Evolutionary conservation across 2,888 invertebrate species (phyloP), one percentile per base, ranked within the genome.

Genomic region (Drosophila maculinotata): DNA sequence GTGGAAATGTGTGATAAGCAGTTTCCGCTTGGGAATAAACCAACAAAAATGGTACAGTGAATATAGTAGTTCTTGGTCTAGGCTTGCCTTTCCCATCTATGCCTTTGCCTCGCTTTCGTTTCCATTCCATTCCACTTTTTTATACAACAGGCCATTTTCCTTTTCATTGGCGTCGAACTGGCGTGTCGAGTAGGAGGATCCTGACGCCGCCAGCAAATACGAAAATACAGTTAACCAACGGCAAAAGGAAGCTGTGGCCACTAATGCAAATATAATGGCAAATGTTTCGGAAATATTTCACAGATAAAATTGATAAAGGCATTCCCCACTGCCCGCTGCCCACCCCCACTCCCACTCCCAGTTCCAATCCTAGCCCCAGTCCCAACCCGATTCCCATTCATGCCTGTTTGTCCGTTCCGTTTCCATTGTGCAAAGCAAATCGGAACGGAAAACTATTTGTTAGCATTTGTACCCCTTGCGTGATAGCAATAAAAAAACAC

Each of bases 1-100:
- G 86, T 89, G 86, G 73, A 87, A 88, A 89, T 89, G 87, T 88
- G 84, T 88, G 89, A 88, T 89, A 89, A 89, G 89, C 87, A 88
- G 75, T 86, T 88, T 88, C 78, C 88, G 87, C 82, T 65, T 41
- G 87, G 87, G 84, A 89, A 89, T 84, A 84, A 71, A 67, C 51
- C 72, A 75, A 53, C 59, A 58, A 62, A 44, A 47, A 35, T 7
- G 49, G 31, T 42, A 23, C 23, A 51, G 38, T 42, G 41, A 48
- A 58, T 26, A 33, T 20, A 74, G 65, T 72, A 59, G 66, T 73
- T 52, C 33, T 49, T 70, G 71, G 56, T 45, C 56, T 47, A 56
- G 51, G 44, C 72, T 54, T 51, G 41, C 41, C 45, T 48, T 42
- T 36, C 28, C 42, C 17, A 39, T 36, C 36, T 15, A 6, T 14